These are phyloP conservation scores for Myotis pilosus DNA, from an alignment of 2,797 vertebrate species.

Conservation along the genomic window DNA sequence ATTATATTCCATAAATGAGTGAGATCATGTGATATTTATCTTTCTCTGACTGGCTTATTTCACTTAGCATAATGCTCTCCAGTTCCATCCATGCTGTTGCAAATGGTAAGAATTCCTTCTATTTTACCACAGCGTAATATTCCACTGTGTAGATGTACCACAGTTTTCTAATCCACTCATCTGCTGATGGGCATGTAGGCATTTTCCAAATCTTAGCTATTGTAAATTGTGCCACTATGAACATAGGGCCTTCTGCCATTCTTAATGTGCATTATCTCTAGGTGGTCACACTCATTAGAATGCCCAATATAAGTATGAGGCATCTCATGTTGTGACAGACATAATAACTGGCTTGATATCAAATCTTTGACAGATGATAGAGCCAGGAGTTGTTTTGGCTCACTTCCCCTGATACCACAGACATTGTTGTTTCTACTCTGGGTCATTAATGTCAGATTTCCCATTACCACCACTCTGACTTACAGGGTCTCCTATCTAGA, in stretches of 20 bases:
- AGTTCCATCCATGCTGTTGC: too few relatives aligned
- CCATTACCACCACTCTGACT: neutral
- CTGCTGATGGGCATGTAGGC: too few relatives aligned
- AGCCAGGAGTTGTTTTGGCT: neutral
- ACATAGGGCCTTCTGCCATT: neutral
- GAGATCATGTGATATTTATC: too few relatives aligned
- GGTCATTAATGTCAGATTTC: neutral
- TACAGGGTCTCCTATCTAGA: neutral
- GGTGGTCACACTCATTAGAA: neutral
- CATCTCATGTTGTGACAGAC: neutral
- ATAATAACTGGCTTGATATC: neutral
- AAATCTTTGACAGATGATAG: neutral
- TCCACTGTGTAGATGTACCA: too few relatives aligned
- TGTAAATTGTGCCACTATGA: too few relatives aligned
- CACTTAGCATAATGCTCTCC: too few relatives aligned
- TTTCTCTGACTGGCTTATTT: too few relatives aligned
- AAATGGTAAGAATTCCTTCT: too few relatives aligned
- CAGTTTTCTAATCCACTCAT: too few relatives aligned
- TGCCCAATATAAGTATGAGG: neutral
- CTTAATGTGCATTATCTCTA: neutral
- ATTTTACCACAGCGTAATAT: too few relatives aligned
- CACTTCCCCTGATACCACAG: neutral
- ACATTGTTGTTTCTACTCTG: neutral
- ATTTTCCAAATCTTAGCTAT: too few relatives aligned
- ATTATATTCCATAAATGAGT: too few relatives aligned